phyloP scores from a whole-genome alignment of 2,888 invertebrate species.

The Quadroppia sp. region DNA sequence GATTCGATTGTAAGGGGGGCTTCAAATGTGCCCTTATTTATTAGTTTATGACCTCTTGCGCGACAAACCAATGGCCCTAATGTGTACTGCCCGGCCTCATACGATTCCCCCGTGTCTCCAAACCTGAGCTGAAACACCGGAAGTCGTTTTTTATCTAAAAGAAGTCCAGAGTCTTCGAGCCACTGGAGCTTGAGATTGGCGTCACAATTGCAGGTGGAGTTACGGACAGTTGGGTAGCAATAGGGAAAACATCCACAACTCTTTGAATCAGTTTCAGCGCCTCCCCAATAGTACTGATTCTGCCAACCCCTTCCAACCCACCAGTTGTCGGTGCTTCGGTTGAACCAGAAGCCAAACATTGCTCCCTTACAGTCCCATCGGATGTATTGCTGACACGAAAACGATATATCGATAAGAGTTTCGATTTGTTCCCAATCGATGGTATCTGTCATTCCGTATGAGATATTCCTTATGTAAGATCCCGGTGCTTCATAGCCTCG shows the following conservation, averaged over 20 bases:
- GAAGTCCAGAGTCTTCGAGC: conserved; percentile 49
- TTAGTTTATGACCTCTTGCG: conserved; percentile 45
- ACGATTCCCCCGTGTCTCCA: conserved; percentile 49
- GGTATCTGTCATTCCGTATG: conserved; percentile 45
- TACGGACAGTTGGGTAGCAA: conserved; percentile 47
- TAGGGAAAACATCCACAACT: conserved; percentile 49
- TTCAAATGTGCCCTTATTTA: conserved; percentile 45
- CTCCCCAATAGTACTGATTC: conserved; percentile 49
- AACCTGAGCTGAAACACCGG: conserved; percentile 49
- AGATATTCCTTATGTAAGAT: conserved; percentile 47
- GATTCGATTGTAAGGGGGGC: conserved; percentile 48
- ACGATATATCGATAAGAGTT: conserved; percentile 48
- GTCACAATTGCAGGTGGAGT: conserved; percentile 50
- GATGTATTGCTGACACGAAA: conserved; percentile 49
- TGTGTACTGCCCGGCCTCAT: conserved; percentile 49
- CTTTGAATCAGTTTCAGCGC: conserved; percentile 49
- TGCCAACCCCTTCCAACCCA: conserved; percentile 49
- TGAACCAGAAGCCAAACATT: conserved; percentile 50
- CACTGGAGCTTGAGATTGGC: conserved; percentile 48
- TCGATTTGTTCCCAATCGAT: conserved; percentile 45
- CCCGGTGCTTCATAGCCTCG: conserved; percentile 48
- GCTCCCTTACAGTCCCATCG: conserved; percentile 49
- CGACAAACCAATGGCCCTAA: conserved; percentile 48
- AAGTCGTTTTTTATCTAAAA: conserved; percentile 47
- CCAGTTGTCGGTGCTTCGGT: conserved; percentile 48